phyloP scores from a whole-genome alignment of 1,140 invertebrate genomes.

The Cepaea nemoralis region DNA sequence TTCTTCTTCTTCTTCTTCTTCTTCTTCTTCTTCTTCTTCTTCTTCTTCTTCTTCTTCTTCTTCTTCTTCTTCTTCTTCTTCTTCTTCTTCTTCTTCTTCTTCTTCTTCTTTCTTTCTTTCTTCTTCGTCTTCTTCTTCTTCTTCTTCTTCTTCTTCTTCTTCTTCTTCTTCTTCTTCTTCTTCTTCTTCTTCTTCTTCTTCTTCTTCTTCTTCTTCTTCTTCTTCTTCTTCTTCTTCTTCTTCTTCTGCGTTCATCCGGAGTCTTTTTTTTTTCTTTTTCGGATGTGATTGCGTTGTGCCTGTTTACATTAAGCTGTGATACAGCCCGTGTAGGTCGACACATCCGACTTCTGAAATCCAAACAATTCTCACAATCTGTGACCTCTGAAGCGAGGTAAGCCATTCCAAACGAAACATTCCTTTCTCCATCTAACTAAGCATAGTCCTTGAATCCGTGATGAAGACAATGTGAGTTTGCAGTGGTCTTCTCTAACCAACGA shows the following conservation, averaged over 20 bases:
- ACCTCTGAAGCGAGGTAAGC: too few relatives aligned
- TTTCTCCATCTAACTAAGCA: too few relatives aligned
- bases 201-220: neutral
- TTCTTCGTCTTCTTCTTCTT: too few relatives aligned
- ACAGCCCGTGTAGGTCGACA: neutral
- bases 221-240: too few relatives aligned
- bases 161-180: conserved; percentile 11
- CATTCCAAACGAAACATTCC: too few relatives aligned
- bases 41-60: conserved; percentile 55
- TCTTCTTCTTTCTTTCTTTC: conserved; percentile 42
- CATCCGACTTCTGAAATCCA: neutral
- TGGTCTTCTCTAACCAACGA: neutral
- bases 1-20: conserved; percentile 65
- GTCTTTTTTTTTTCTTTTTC: too few relatives aligned
- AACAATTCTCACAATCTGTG: too few relatives aligned
- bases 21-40: conserved; percentile 65
- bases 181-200: neutral
- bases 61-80: conserved; percentile 56
- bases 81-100: conserved; percentile 46
- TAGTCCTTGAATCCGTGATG: too few relatives aligned
- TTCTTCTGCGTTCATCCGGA: too few relatives aligned
- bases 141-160: conserved; percentile 10
- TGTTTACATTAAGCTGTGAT: too few relatives aligned
- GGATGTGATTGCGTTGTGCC: too few relatives aligned
- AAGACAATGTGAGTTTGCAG: neutral